Evolutionary conservation across 2,888 invertebrate species (phyloP), one percentile per base, ranked within the genome.

Genomic region (Tolmerus cingulatus): DNA sequence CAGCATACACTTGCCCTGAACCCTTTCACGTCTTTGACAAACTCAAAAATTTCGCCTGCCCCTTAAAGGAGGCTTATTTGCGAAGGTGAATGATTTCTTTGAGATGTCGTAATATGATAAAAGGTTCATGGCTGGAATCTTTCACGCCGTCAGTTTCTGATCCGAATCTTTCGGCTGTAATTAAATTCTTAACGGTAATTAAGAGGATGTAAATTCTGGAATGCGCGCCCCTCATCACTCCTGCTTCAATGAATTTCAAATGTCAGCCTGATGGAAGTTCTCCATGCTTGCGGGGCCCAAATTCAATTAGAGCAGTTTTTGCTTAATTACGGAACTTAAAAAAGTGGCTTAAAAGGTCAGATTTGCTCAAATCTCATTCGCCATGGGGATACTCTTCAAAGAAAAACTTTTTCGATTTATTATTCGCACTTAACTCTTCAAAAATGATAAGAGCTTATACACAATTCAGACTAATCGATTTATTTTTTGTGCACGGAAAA

Each of bases 131-230:
- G 78, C 43, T 78, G 78, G 78, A 78, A 78, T 46, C 78, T 78
- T 78, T 78, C 43, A 43, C 78, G 78, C 37, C 78, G 23, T 76
- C 78, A 40, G 40, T 78, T 78, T 78, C 40, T 78, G 43, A 43
- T 78, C 78, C 43, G 23, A 66, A 76, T 76, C 76, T 76, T 34
- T 76, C 34, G 8, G 76, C 37, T 37, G 78, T 78, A 78, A 78
- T 78, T 78, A 43, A 78, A 78, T 78, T 78, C 43, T 78, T 43
- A 78, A 43, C 43, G 78, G 43, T 78, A 78, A 78, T 78, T 78
- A 78, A 23, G 78, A 78, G 43, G 78, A 78, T 23, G 78, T 23
- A 43, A 40, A 78, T 78, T 78, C 23, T 78, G 78, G 43, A 78
- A 19, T 78, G 78, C 23, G 43, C 78, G 9, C 43, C 76, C 76